A percentile compares a stretch with the other conserved stretches of the same genome.
Conservation (phyloP, 2,797 vertebrate genomes). For the Poeciliopsis turneri region DNA sequence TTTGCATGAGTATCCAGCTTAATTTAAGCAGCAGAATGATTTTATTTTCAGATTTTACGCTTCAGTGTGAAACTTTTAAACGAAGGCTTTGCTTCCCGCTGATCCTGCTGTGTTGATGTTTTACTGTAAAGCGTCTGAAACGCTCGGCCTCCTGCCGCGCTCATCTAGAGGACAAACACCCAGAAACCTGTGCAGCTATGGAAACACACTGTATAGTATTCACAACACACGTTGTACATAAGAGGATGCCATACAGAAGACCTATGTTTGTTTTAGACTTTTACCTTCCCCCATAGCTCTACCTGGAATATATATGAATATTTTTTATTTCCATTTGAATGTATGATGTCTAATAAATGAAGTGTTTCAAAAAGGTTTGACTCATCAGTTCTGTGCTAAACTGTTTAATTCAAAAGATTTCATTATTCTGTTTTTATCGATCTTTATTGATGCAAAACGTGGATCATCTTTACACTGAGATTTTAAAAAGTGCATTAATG, state of each 20-base stretch:
- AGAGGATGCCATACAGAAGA: constrained; percentile 75
- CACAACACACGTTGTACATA: constrained; percentile 79
- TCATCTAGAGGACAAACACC: constrained; percentile 72
- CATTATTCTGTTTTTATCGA: too few relatives aligned
- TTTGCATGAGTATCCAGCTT: constrained; percentile 74
- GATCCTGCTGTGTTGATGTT: constrained; percentile 72
- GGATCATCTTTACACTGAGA: too few relatives aligned
- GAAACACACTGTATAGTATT: constrained; percentile 84
- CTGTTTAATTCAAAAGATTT: background rate
- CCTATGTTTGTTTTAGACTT: constrained; percentile 80
- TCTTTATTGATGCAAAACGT: too few relatives aligned
- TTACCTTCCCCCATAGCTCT: constrained; percentile 80
- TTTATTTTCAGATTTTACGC: constrained; percentile 57
- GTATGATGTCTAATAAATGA: constrained; percentile 82
- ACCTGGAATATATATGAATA: constrained; percentile 78
- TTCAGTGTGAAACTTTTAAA: constrained; percentile 62
- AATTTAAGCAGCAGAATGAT: constrained; percentile 60
- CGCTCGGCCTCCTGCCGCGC: constrained; percentile 67
- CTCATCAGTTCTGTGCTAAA: background rate
- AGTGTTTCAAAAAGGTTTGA: constrained; percentile 65
- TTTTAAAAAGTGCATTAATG: too few relatives aligned
- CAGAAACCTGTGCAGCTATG: constrained; percentile 78
- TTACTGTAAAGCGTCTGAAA: constrained; percentile 72
- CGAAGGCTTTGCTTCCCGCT: constrained; percentile 74
- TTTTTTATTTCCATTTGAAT: constrained; percentile 84